These are phyloP conservation scores for Cataglyphis rosenhaueri DNA, from an alignment of 2,888 invertebrate species.

Conservation along the genomic window DNA sequence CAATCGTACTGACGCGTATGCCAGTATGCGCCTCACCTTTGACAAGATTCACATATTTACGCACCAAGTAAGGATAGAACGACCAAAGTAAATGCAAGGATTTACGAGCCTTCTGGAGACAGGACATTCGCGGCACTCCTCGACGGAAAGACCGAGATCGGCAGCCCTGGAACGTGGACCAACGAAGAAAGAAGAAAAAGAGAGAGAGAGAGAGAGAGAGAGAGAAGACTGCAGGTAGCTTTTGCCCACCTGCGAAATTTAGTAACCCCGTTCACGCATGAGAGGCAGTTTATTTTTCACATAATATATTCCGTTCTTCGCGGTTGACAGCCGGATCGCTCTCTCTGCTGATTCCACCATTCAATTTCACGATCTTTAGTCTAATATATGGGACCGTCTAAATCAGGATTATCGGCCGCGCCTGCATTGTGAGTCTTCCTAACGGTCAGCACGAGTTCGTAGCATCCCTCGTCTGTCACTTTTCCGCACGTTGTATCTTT, in stretches of 20 bases:
- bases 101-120: conserved; percentile 72
- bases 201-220: background rate
- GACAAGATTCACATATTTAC: conserved; percentile 73
- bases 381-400: conserved; percentile 80
- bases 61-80: conserved; percentile 53
- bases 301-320: conserved; percentile 57
- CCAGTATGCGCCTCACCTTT: conserved; percentile 23
- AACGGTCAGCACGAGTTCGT: conserved; percentile 55
- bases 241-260: conserved; percentile 78
- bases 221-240: conserved; percentile 51
- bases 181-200: conserved; percentile 29
- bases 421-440: conserved; percentile 62
- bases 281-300: conserved; percentile 75
- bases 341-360: conserved; percentile 79
- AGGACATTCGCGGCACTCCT: conserved; percentile 54
- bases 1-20: conserved; percentile 24
- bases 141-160: conserved; percentile 37
- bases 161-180: conserved; percentile 21
- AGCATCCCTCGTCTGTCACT: conserved; percentile 31
- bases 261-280: conserved; percentile 70
- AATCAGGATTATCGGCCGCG: conserved; percentile 81
- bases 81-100: conserved; percentile 72
- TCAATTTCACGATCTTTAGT: conserved; percentile 82
- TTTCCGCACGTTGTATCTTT: background rate
- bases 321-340: conserved; percentile 61